Conservation (phyloP, 2,797 vertebrate genomes). For the Pangasius macronema region DNA sequence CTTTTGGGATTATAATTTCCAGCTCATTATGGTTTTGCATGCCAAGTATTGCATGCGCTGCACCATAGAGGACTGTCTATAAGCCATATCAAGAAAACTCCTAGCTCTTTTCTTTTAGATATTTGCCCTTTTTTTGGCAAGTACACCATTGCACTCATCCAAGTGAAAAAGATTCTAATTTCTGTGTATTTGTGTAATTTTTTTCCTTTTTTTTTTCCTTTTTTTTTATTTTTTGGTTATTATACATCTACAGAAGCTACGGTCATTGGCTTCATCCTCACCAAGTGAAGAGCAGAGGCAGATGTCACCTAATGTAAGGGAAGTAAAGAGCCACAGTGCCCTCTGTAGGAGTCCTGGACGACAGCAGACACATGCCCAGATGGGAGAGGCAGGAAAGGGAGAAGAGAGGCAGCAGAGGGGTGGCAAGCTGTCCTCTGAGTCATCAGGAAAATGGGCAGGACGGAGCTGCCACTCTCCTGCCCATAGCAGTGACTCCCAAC, state of each 20-base stretch:
- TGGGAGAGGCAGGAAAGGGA: constrained; percentile 70
- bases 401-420: constrained; percentile 68
- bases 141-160: constrained; percentile 72
- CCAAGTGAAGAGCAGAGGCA: constrained; percentile 71
- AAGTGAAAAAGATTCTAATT: constrained; percentile 73
- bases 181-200: constrained; percentile 66
- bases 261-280: constrained; percentile 73
- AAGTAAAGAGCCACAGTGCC: constrained; percentile 70
- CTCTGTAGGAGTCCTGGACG: constrained; percentile 74
- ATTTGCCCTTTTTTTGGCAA: constrained; percentile 79
- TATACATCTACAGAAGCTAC: constrained; percentile 82
- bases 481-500: constrained; percentile 87
- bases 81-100: constrained; percentile 81
- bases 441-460: constrained; percentile 74
- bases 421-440: constrained; percentile 70
- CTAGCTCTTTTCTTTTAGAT: constrained; percentile 80
- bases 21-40: constrained; percentile 92
- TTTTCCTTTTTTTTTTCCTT: constrained; percentile 61
- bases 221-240: constrained; percentile 67
- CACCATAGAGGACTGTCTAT: constrained; percentile 95
- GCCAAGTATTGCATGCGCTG: constrained; percentile 98
- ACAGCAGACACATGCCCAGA: constrained; percentile 59
- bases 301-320: constrained; percentile 71
- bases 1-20: constrained; percentile 77
- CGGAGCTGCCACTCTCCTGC: constrained; percentile 79